Percentiles rank a stretch among this genome's conserved stretches.
Conservation (phyloP, 2,888 invertebrate genomes). For the Crematogaster levior region DNA sequence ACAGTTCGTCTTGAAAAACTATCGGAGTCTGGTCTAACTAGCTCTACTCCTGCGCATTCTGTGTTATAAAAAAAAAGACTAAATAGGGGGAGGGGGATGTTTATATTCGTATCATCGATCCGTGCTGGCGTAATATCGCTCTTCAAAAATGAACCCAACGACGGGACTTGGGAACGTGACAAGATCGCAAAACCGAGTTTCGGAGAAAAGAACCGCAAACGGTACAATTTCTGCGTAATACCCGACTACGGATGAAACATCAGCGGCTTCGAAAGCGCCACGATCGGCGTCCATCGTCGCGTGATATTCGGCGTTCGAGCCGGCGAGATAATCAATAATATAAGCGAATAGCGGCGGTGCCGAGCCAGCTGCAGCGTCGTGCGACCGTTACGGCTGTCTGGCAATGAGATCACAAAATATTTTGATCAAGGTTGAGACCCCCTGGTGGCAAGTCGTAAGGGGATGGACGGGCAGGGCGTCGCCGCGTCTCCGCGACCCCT, state of each 20-base stretch:
- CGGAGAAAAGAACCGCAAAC: too few relatives aligned
- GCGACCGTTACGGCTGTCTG: conserved; percentile 49
- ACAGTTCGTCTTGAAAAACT: conserved; percentile 35
- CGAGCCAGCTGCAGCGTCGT: conserved; percentile 47
- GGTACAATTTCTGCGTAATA: too few relatives aligned
- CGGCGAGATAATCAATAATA: conserved; percentile 49
- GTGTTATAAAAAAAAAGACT: conserved; percentile 23
- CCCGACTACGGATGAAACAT: background rate
- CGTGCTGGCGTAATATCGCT: conserved; percentile 16
- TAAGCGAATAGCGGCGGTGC: conserved; percentile 45
- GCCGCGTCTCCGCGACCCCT: conserved; percentile 85
- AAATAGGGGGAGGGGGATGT: background rate
- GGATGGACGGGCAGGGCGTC: conserved; percentile 84
- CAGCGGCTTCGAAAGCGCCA: background rate
- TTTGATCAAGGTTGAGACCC: conserved; percentile 81
- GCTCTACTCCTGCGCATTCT: background rate
- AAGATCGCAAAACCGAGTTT: background rate
- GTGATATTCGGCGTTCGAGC: conserved; percentile 36
- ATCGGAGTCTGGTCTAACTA: conserved; percentile 26
- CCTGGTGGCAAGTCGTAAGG: conserved; percentile 80
- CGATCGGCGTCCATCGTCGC: conserved; percentile 27
- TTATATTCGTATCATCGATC: conserved; percentile 44
- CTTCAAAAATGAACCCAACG: background rate
- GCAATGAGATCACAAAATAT: conserved; percentile 56
- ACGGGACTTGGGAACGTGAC: background rate